A percentile compares a stretch with the other conserved stretches of the same genome.
These are phyloP conservation scores for Arge pagana DNA, from an alignment of 2,888 invertebrate genomes.

Conservation along the genomic window DNA sequence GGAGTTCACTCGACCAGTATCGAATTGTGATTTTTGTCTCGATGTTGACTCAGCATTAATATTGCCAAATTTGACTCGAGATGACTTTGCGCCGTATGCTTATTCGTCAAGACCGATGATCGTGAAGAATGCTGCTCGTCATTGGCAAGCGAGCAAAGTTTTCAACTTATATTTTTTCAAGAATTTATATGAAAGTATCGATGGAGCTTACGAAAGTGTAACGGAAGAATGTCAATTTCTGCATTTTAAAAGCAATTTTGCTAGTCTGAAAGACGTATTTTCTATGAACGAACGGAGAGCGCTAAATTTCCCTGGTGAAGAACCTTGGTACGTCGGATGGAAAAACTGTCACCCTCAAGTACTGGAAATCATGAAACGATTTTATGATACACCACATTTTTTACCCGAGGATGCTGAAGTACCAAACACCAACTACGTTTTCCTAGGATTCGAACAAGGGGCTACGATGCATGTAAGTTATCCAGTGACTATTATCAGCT, in stretches of 20 bases:
- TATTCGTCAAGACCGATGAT: constrained; percentile 82
- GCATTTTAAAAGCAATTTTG: constrained; percentile 82
- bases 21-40: constrained; percentile 79
- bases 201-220: constrained; percentile 74
- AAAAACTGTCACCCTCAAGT: constrained; percentile 87
- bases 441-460: constrained; percentile 89
- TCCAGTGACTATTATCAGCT: too few relatives aligned
- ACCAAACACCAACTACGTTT: constrained; percentile 87
- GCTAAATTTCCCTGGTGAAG: constrained; percentile 64
- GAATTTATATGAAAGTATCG: constrained; percentile 69
- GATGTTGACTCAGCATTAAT: constrained; percentile 71
- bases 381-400: constrained; percentile 83
- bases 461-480: constrained; percentile 89
- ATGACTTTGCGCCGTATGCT: constrained; percentile 73
- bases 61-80: constrained; percentile 69
- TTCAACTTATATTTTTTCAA: constrained; percentile 73
- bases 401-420: constrained; percentile 88
- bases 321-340: constrained; percentile 92
- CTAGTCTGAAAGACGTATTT: constrained; percentile 77
- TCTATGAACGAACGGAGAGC: constrained; percentile 72
- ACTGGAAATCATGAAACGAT: constrained; percentile 71
- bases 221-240: constrained; percentile 86
- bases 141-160: constrained; percentile 76
- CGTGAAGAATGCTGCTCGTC: constrained; percentile 72
- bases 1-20: constrained; percentile 84